Evolutionary conservation across 2,888 invertebrate genomes (phyloP), one percentile per base, ranked within the genome.

Genomic region (Therioaphis trifolii): DNA sequence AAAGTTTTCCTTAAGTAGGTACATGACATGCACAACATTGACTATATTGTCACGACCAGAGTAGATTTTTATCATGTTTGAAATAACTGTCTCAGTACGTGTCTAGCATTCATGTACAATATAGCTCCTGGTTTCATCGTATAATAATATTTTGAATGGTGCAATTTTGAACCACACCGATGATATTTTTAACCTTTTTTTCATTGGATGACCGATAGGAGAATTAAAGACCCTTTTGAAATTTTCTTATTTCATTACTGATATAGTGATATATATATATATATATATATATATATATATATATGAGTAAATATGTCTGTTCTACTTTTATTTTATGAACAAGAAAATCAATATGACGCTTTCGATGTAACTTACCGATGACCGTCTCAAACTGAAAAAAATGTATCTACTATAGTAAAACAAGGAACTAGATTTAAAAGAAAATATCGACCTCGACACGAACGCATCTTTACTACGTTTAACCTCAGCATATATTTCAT

Each of bases 21-120:
- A 63, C 21, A 58, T 29, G 55, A 49, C 29, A 12, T 9, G 29
- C 27, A 14, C n/a, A 27, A 63, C 49, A 58, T 40, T 58, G 43
- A 12, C 15, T 76, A 77, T 63, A 66, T 77, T 77, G 77, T 77
- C 77, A 68, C 52, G 52, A 52, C 49, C 52, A 40, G 49, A 68
- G 77, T 78, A 78, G 66, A 78, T 78, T 78, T 78, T 68, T 52
- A 78, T 78, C 77, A 29, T 66, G 77, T 78, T 68, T 52, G 66
- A 66, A 78, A 68, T 78, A 68, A 66, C 77, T 52, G 77, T 52
- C 66, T 52, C 18, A 12, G 66, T 52, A 78, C 77, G 77, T 78
- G 77, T 66, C 52, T 78, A 35, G 77, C 29, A 78, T 78, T 52
- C n/a, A 18, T 5, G 40, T 52, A 49, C 1, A 29, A 12, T 43